A percentile compares a stretch with the other conserved stretches of the same genome.
These are phyloP conservation scores for Harpalus rufipes DNA, from an alignment of 2,888 invertebrate species.

Conservation along the genomic window DNA sequence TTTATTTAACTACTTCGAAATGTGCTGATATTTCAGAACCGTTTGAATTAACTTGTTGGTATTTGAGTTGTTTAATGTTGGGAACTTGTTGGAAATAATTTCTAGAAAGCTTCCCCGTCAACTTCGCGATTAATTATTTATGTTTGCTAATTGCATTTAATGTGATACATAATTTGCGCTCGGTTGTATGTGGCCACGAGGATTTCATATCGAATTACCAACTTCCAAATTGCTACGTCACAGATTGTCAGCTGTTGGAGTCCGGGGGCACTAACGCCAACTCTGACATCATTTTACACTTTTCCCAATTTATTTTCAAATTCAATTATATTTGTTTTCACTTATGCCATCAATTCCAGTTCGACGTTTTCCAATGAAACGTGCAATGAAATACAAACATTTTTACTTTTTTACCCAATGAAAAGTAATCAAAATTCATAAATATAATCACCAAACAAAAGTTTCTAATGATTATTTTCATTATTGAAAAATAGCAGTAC, in stretches of 20 bases:
- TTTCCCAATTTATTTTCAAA: constrained; percentile 8
- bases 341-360: constrained; percentile 23
- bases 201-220: constrained; percentile 32
- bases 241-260: constrained; percentile 10
- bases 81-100: constrained; percentile 61
- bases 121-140: constrained; percentile 60
- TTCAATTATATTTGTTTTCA: constrained; percentile 29
- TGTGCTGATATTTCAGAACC: constrained; percentile 61
- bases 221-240: constrained; percentile 8
- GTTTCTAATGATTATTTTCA: too few relatives aligned
- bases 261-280: not conserved
- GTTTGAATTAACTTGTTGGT: constrained; percentile 65
- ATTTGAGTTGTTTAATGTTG: constrained; percentile 65
- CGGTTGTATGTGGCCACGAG: constrained; percentile 30
- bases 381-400: constrained; percentile 13
- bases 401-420: not conserved
- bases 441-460: too few relatives aligned
- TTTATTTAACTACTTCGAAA: constrained; percentile 64
- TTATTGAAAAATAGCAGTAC: too few relatives aligned
- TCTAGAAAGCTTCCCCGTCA: constrained; percentile 38
- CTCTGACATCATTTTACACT: constrained; percentile 21
- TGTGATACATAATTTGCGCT: constrained; percentile 57
- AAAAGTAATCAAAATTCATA: not conserved
- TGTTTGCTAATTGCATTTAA: constrained; percentile 64
- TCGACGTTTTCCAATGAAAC: constrained; percentile 29